These are phyloP conservation scores for Rhogogaster chlorosoma DNA, from an alignment of 2,888 invertebrate genomes.

Conservation along the genomic window DNA sequence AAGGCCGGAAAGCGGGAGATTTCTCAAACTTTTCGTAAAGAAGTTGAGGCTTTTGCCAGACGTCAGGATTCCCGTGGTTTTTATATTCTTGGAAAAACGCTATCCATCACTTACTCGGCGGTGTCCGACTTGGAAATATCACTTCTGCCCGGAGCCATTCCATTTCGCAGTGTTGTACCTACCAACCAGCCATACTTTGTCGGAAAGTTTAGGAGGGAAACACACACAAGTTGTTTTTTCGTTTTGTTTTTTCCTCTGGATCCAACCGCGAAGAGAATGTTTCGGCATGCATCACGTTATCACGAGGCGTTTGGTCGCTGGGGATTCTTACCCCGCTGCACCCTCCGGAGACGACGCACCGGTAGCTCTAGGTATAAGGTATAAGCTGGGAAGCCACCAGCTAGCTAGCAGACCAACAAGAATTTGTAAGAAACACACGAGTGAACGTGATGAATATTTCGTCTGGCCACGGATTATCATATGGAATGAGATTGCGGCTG, in stretches of 20 bases:
- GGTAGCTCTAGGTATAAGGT: background rate
- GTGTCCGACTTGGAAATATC: constrained; percentile 73
- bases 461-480: constrained; percentile 72
- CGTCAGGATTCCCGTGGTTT: constrained; percentile 58
- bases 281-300: constrained; percentile 70
- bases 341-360: constrained; percentile 50
- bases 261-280: constrained; percentile 60
- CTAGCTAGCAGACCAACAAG: constrained; percentile 55
- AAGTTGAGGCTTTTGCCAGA: background rate
- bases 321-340: constrained; percentile 52
- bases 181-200: constrained; percentile 21
- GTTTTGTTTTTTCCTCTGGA: constrained; percentile 28
- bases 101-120: constrained; percentile 75
- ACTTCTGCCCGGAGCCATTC: constrained; percentile 60
- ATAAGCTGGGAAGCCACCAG: constrained; percentile 53
- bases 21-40: background rate
- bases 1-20: background rate
- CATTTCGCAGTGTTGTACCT: constrained; percentile 40
- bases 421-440: constrained; percentile 60
- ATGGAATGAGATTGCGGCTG: constrained; percentile 74
- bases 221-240: constrained; percentile 58
- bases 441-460: constrained; percentile 72
- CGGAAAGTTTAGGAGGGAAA: constrained; percentile 58
- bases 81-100: constrained; percentile 69
- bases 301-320: constrained; percentile 56